These are phyloP conservation scores for Tympanuchus pallidicinctus DNA, from an alignment of 2,113 vertebrate genomes.

Conservation along the genomic window DNA sequence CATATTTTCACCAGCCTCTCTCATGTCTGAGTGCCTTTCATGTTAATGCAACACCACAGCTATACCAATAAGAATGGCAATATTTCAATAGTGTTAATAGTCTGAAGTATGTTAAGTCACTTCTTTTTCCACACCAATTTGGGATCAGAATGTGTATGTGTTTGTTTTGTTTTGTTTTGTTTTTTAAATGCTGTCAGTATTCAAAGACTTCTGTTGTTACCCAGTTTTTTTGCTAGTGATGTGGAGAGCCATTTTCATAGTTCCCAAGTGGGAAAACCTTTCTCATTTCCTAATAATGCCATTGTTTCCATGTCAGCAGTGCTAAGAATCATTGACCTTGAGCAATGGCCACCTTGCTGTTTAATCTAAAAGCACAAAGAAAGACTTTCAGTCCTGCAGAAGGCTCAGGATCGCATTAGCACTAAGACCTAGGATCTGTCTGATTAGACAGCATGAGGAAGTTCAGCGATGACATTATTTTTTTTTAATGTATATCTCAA, in stretches of 20 bases:
- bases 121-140: neutral
- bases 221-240: neutral
- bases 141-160: neutral
- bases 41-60: neutral
- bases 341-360: neutral
- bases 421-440: neutral
- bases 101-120: neutral
- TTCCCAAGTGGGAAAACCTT: neutral
- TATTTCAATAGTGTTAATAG: neutral
- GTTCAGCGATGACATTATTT: neutral
- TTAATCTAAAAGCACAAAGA: neutral
- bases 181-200: neutral
- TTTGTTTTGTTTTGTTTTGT: too few species aligned
- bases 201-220: neutral
- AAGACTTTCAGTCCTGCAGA: neutral
- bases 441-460: neutral
- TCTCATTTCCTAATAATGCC: neutral
- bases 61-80: neutral
- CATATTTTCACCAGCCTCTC: too few species aligned
- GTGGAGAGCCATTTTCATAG: neutral
- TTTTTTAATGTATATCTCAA: neutral
- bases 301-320: neutral
- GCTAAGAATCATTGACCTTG: neutral
- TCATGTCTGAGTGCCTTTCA: too few species aligned
- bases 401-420: neutral